A percentile compares a stretch with the other conserved stretches of the same genome.
These are phyloP conservation scores for Halcyon leucocephala DNA, from an alignment of 2,797 vertebrate species.

Conservation along the genomic window DNA sequence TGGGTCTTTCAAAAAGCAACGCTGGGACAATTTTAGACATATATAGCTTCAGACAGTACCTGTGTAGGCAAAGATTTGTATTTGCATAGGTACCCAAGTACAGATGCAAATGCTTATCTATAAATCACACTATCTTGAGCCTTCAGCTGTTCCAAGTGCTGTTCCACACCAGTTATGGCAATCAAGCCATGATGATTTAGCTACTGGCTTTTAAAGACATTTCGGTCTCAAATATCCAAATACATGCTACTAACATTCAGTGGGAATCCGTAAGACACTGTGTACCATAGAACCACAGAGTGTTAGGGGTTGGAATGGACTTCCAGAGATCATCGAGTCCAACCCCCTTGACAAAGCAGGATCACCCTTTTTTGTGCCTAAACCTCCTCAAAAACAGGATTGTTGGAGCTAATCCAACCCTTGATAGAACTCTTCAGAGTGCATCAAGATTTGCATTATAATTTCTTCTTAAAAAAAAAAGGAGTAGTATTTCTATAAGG, in stretches of 20 bases:
- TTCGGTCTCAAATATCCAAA: background rate
- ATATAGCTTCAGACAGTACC: background rate
- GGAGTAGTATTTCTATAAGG: background rate
- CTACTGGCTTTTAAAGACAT: background rate
- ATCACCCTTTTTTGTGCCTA: background rate
- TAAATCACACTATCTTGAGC: background rate
- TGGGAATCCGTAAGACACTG: background rate
- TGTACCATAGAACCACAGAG: background rate
- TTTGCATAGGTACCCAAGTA: background rate
- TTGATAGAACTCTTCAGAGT: background rate
- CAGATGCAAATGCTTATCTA: fast-evolving
- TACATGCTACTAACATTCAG: background rate
- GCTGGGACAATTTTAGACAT: background rate
- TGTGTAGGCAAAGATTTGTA: background rate
- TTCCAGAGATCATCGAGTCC: too few species aligned
- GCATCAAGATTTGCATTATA: background rate
- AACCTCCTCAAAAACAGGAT: background rate
- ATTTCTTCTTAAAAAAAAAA: background rate
- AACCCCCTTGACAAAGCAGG: too few species aligned
- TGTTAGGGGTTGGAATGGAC: too few species aligned
- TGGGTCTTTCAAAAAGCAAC: background rate
- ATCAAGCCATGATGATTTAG: background rate
- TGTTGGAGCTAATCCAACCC: background rate
- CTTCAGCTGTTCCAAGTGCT: background rate
- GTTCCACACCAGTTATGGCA: background rate